Base-by-base conservation (phyloP, 2,113 vertebrate species). In the Syrmaticus mikado region DNA sequence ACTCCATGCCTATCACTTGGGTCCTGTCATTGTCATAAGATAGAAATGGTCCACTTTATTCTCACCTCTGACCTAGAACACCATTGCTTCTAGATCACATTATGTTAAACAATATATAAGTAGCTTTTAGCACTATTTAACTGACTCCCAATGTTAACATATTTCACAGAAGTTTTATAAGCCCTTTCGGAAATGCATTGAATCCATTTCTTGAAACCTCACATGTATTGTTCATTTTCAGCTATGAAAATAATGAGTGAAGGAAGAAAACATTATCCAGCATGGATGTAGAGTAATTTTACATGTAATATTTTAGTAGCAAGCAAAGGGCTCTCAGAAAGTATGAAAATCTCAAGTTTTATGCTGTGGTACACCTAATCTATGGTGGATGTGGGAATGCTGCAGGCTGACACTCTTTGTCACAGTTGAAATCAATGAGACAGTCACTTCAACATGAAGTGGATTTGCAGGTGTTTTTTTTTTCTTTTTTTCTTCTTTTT, bases 111-210 rank as follows among this genome's bases (percentile, higher is more conserved):
- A 90, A 83, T 38, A 38, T n/a, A 41, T 19, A 87, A 46, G 16
- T 10, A 91, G 67, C 45, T 82, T 95, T 87, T 94, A 93, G 90
- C 92, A 90, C 85, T 88, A 93, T 83, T 76, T 95, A 95, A 73
- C 76, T 89, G 90, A 53, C 2, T 89, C 45, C 36, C 11, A 76
- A 9, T 53, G 76, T 58, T 58, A 94, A 91, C 5, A 27, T 27
- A 48, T 15, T 80, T 58, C n/a, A 90, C 28, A 10, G 24, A n/a
- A 80, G 16, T 66, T 67, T 75, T 9, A 1, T 11, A 52, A 78
- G 32, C 8, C 14, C 19, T 64, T 74, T 57, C 14, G 34, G 41
- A 82, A 91, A 48, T 32, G 1, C 57, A 75, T 72, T 57, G n/a
- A 68, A 6, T 45, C 22, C 8, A 12, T 75, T 53, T 67, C 55